Conservation (phyloP, 2,888 invertebrate genomes). For the Ornithoptera priamus region DNA sequence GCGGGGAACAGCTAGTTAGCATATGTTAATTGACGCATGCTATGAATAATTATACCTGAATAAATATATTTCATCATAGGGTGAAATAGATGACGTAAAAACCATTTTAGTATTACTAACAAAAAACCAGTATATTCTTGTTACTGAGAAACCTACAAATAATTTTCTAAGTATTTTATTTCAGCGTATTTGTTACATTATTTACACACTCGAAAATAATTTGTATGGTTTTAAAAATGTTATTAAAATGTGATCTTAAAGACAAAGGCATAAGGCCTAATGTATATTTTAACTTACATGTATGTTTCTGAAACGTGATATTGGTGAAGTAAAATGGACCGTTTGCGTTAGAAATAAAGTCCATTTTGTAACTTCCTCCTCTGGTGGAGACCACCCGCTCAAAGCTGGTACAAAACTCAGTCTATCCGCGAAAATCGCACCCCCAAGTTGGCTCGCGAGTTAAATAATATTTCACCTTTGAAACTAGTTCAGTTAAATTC, state of each 20-base stretch:
- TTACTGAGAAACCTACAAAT: neutral
- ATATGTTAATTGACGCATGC: too few relatives aligned
- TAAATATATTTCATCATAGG: too few relatives aligned
- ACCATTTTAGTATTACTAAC: neutral
- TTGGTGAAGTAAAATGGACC: slow-evolving; percentile 14
- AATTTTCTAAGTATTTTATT: neutral
- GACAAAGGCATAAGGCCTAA: slow-evolving; percentile 10
- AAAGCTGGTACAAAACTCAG: slow-evolving; percentile 43
- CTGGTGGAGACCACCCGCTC: slow-evolving; percentile 28
- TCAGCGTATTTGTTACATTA: neutral
- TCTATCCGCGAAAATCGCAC: slow-evolving; percentile 46
- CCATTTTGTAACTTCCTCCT: slow-evolving; percentile 14
- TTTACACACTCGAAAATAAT: neutral
- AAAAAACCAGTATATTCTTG: neutral
- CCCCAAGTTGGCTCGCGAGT: slow-evolving; percentile 42
- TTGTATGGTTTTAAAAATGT: neutral
- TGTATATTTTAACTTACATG: slow-evolving; percentile 6
- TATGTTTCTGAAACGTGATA: neutral
- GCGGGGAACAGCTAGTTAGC: too few relatives aligned
- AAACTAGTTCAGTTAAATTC: neutral
- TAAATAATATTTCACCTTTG: slow-evolving; percentile 21
- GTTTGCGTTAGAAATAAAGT: slow-evolving; percentile 13
- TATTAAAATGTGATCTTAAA: neutral
- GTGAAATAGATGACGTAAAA: neutral
- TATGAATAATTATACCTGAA: too few relatives aligned